These are phyloP conservation scores for Morus bassanus DNA, from an alignment of 2,797 vertebrate genomes.

Conservation along the genomic window DNA sequence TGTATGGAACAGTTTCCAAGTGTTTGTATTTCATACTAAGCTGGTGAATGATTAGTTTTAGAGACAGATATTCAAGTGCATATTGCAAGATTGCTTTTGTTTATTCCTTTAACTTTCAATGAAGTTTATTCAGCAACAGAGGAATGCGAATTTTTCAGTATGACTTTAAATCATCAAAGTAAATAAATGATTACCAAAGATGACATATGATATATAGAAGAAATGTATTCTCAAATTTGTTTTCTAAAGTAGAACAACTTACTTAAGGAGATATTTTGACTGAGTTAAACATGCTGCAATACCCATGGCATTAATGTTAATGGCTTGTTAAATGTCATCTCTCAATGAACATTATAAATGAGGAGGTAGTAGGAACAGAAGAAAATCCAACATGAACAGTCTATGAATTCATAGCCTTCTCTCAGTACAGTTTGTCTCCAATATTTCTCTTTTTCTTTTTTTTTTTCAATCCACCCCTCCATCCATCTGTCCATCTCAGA, in stretches of 20 bases:
- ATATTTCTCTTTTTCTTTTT: neutral
- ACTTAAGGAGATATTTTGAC: neutral
- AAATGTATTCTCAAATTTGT: neutral
- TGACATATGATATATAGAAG: neutral
- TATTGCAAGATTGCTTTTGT: neutral
- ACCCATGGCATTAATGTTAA: neutral
- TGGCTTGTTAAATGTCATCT: conserved; percentile 13
- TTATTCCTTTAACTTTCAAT: neutral
- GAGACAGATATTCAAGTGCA: neutral
- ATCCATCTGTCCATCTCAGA: neutral
- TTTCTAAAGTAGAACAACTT: neutral
- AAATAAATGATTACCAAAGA: neutral
- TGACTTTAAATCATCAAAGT: neutral
- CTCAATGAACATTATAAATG: neutral
- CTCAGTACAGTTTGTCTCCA: neutral
- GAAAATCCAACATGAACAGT: neutral
- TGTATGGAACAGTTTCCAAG: neutral
- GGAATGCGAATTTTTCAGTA: neutral
- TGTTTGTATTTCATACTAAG: neutral
- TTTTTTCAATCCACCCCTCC: neutral
- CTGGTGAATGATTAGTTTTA: neutral
- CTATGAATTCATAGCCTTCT: neutral
- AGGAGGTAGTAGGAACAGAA: conserved; percentile 10
- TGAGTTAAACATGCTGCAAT: neutral
- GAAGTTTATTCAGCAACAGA: neutral